A percentile compares a stretch with the other conserved stretches of the same genome.
These are phyloP conservation scores for Pelmatolapia mariae DNA, from an alignment of 2,113 vertebrate genomes.

Conservation along the genomic window DNA sequence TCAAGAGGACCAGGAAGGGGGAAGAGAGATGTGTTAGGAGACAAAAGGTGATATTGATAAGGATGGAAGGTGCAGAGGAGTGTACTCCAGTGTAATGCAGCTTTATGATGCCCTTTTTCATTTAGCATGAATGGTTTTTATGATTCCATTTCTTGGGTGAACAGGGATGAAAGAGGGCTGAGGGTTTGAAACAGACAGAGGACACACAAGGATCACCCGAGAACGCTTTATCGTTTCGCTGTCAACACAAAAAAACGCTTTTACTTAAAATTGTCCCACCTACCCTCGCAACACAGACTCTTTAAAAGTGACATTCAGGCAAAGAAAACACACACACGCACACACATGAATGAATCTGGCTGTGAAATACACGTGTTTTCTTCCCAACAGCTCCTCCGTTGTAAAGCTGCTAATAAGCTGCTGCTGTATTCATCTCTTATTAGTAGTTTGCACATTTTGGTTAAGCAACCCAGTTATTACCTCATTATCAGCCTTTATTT, in stretches of 20 bases:
- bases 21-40: constrained; percentile 39
- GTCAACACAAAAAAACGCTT: background rate
- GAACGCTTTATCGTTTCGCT: background rate
- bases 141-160: constrained; percentile 72
- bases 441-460: constrained; percentile 53
- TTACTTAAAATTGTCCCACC: background rate
- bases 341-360: background rate
- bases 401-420: constrained; percentile 26
- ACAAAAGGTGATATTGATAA: constrained; percentile 65
- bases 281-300: background rate
- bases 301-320: background rate
- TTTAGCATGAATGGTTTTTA: constrained; percentile 71
- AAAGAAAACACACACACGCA: background rate
- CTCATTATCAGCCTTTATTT: constrained; percentile 37
- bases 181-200: constrained; percentile 27
- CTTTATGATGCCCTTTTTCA: constrained; percentile 74
- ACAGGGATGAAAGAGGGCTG: constrained; percentile 46
- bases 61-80: constrained; percentile 62
- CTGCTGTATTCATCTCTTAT: constrained; percentile 25
- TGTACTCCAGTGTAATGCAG: constrained; percentile 66
- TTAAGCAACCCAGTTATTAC: constrained; percentile 22
- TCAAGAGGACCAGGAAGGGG: constrained; percentile 36
- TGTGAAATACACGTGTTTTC: background rate
- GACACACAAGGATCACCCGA: constrained; percentile 1
- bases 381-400: background rate